phyloP scores from a whole-genome alignment of 2,113 vertebrate species.

The Ceyx cyanopectus region DNA sequence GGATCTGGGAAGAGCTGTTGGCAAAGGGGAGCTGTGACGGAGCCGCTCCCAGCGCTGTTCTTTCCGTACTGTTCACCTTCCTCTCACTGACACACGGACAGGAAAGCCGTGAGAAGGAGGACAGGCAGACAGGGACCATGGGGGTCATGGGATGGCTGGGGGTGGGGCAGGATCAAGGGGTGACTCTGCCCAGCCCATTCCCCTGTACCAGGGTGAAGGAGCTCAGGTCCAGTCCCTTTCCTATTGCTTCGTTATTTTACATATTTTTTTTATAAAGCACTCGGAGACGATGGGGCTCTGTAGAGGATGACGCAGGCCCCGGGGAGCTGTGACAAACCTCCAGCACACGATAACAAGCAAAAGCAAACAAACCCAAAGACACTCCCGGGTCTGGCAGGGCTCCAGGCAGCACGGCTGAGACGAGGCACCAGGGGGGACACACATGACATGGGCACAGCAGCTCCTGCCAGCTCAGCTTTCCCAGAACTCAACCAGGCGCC shows the following conservation, averaged over 20 bases:
- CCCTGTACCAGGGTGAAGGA: background rate
- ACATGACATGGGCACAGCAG: background rate
- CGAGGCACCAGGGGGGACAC: background rate
- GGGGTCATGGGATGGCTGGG: background rate
- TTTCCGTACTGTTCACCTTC: conserved; percentile 24
- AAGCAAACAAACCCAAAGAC: conserved; percentile 63
- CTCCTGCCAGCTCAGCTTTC: background rate
- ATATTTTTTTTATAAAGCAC: background rate
- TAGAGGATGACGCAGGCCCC: conserved; percentile 48
- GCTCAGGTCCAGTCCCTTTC: background rate
- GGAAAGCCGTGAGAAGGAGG: conserved; percentile 56
- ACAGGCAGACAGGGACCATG: background rate
- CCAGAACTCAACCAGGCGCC: accelerated
- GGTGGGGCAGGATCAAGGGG: background rate
- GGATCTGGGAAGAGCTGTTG: conserved; percentile 52
- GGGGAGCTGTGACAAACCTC: conserved; percentile 55
- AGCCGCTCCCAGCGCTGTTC: conserved; percentile 21
- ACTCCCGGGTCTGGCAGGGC: conserved; percentile 27
- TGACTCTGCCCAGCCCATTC: background rate
- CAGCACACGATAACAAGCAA: conserved; percentile 29
- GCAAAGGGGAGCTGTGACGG: conserved; percentile 40
- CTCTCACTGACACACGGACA: background rate
- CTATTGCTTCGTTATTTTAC: background rate
- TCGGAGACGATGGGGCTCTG: background rate
- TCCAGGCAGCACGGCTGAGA: background rate